Conservation (phyloP, 37 sponge, comb jelly and placozoan genomes). For the Haliclona indistincta region DNA sequence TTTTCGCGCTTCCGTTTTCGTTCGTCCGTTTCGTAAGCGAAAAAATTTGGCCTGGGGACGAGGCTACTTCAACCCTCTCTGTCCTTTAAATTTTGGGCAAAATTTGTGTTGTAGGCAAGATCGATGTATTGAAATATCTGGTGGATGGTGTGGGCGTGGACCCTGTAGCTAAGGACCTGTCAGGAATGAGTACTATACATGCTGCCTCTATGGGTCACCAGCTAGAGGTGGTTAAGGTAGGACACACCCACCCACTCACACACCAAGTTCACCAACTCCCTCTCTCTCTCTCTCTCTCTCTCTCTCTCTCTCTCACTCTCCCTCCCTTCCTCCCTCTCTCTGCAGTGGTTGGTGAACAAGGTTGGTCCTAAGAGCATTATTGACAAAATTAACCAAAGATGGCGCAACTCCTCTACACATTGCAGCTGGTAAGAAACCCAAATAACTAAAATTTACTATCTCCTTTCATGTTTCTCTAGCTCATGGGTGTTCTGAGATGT, state of each 20-base stretch:
- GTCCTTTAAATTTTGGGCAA: not conserved
- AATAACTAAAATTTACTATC: not conserved
- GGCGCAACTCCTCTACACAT: slow-evolving; percentile 88
- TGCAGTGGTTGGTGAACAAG: slow-evolving; percentile 66
- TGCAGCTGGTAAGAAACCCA: slow-evolving; percentile 66
- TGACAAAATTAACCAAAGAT: slow-evolving; percentile 63
- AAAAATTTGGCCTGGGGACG: too few species aligned
- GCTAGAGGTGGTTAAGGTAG: slow-evolving; percentile 60
- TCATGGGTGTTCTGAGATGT: slow-evolving; percentile 53
- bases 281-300: too few species aligned
- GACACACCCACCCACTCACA: too few species aligned
- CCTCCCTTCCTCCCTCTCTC: too few species aligned
- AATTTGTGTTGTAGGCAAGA: slow-evolving; percentile 31
- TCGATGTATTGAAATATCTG: slow-evolving; percentile 65
- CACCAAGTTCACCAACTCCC: too few species aligned
- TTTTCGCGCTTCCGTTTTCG: too few species aligned
- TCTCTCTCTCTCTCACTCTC: too few species aligned
- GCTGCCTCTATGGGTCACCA: slow-evolving; percentile 71
- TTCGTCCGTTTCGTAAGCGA: too few species aligned
- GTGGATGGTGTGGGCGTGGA: slow-evolving; percentile 61
- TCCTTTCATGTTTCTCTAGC: slow-evolving; percentile 31
- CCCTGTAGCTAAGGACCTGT: slow-evolving; percentile 59
- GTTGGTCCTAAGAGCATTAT: slow-evolving; percentile 58
- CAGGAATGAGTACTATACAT: slow-evolving; percentile 67
- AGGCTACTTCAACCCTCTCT: too few species aligned